Percentiles rank a stretch among this genome's conserved stretches.
phyloP scores from a whole-genome alignment of 2,797 vertebrate species.

The Erethizon dorsatum region DNA sequence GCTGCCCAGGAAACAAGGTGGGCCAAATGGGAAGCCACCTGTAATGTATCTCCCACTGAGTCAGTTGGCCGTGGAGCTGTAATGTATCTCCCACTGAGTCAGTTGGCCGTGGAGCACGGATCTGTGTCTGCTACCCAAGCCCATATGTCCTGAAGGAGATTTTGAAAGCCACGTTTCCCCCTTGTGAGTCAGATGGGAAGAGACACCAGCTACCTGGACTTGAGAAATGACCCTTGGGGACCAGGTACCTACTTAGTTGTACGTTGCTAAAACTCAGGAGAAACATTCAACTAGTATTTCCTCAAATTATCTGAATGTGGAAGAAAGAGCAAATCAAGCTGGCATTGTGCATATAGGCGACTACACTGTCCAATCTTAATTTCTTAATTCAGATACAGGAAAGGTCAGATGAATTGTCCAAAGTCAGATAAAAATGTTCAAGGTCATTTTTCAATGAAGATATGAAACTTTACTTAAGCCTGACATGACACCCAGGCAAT shows the following conservation, averaged over 20 bases:
- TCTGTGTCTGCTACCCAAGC: background rate
- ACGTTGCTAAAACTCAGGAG: background rate
- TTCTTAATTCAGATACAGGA: background rate
- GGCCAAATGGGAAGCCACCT: constrained; percentile 13
- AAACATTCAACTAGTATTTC: background rate
- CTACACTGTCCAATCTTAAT: background rate
- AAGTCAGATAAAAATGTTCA: background rate
- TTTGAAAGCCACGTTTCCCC: background rate
- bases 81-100: background rate
- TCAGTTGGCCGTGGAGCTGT: background rate
- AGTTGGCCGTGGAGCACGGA: background rate
- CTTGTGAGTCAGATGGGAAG: background rate
- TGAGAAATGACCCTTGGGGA: background rate
- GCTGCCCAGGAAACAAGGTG: constrained; percentile 85
- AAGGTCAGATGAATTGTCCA: background rate
- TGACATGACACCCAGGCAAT: background rate
- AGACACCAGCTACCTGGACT: background rate
- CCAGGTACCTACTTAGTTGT: background rate
- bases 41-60: background rate
- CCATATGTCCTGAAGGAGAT: background rate
- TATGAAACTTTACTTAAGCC: constrained; percentile 20
- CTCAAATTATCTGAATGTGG: background rate
- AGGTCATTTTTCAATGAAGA: constrained; percentile 7
- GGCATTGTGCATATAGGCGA: background rate
- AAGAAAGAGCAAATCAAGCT: background rate